Evolutionary conservation across 2,888 invertebrate genomes (phyloP), one percentile per base, ranked within the genome.

Genomic region (Athripsodes cinereus): DNA sequence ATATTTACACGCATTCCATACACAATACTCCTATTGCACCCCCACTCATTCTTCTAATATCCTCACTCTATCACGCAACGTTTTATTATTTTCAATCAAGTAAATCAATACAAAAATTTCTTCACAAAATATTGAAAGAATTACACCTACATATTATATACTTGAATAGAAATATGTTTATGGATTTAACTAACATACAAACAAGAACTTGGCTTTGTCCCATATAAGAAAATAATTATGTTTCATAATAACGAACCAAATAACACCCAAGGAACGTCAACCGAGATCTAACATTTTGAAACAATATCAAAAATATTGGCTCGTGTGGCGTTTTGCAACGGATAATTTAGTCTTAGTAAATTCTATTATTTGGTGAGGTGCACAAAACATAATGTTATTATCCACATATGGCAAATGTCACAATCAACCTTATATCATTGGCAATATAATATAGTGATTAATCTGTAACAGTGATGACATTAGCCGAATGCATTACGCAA

Each of bases 381-480:
- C 50, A 26, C 22, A 48, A 20, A 18, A 48, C 10, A 26, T 26
- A 26, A 26, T 26, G 10, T 26, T 48, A 31, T 48, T 47, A 48
- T 48, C 49, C 49, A 55, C 35, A 55, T 49, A 50, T 35, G 21
- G 22, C 34, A 20, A 49, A 19, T 55, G 55, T 46, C 34, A 49
- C 55, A 55, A 55, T 21, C 48, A 34, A 35, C 55, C 49, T 55
- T 50, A 55, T 48, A 48, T 48, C 50, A 55, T 55, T 55, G 40
- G 55, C 55, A 55, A 48, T 26, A 6, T 10, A n/a, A n/a, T n/a
- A 26, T 52, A 57, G 47, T 57, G 52, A 57, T 57, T 57, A 57
- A 57, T 57, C 57, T 57, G 48, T 22, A 46, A 26, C 35, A 52
- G 46, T 52, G 57, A 57, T 57, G 57, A 57, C 57, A 57, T 52